phyloP scores from a whole-genome alignment of 2,888 invertebrate genomes.

The Drosophila fulvimacula region DNA sequence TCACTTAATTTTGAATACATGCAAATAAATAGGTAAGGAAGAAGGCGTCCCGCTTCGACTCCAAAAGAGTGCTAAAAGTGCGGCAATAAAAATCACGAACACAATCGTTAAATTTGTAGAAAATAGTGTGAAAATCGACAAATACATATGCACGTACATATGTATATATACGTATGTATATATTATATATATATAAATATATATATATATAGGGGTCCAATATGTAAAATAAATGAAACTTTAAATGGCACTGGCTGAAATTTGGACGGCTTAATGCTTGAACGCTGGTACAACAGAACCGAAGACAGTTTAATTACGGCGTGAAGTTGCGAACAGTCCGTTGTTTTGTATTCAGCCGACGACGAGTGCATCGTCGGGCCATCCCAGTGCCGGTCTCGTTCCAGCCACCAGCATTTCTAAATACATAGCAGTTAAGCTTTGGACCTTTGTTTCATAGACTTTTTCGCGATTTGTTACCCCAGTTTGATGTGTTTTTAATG shows the following conservation, averaged over 20 bases:
- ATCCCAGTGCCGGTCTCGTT: not conserved
- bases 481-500: constrained; percentile 68
- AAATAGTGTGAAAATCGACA: constrained; percentile 76
- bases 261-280: constrained; percentile 70
- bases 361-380: constrained; percentile 3
- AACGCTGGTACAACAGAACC: constrained; percentile 59
- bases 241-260: constrained; percentile 71
- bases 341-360: constrained; percentile 44
- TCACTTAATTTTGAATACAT: constrained; percentile 24
- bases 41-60: constrained; percentile 22
- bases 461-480: constrained; percentile 56
- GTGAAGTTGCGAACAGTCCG: constrained; percentile 73
- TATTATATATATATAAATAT: not conserved
- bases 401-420: constrained; percentile 13
- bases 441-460: constrained; percentile 41
- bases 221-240: constrained; percentile 63
- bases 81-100: constrained; percentile 70
- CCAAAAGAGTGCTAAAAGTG: constrained; percentile 65
- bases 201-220: constrained; percentile 17
- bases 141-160: not conserved
- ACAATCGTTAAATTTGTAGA: constrained; percentile 76
- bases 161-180: not conserved
- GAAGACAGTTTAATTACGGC: constrained; percentile 81
- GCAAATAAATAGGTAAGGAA: constrained; percentile 53
- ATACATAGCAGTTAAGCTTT: constrained; percentile 31